These are phyloP conservation scores for Fregetta grallaria DNA, from an alignment of 2,113 vertebrate species.

Conservation along the genomic window DNA sequence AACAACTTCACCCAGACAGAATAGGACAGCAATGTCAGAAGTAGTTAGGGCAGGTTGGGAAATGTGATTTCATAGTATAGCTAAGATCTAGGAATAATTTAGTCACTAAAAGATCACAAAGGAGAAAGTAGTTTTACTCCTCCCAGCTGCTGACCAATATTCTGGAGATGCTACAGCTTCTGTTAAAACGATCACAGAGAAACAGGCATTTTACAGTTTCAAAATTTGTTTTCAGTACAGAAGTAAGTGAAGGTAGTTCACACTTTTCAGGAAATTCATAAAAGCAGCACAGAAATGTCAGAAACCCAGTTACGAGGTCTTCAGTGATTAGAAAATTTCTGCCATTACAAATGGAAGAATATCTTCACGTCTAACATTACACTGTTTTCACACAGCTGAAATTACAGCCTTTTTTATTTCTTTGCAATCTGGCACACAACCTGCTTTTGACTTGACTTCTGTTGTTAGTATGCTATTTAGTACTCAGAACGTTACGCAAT, in stretches of 20 bases:
- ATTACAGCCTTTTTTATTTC: background rate
- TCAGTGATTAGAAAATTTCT: background rate
- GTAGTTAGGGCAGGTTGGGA: background rate
- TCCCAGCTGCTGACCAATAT: constrained; percentile 9
- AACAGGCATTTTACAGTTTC: background rate
- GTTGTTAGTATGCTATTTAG: background rate
- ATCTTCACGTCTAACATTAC: background rate
- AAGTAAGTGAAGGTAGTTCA: background rate
- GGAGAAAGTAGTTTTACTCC: background rate
- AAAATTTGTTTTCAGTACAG: background rate
- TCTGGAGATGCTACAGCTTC: background rate
- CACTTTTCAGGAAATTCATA: constrained; percentile 56
- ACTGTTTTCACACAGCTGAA: background rate
- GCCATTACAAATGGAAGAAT: background rate
- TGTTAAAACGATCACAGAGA: background rate
- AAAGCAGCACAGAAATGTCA: background rate
- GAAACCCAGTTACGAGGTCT: background rate
- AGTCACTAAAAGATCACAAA: constrained; percentile 25
- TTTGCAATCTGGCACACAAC: background rate
- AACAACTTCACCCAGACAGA: background rate
- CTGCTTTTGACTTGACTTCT: background rate
- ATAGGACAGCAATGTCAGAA: background rate
- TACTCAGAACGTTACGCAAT: background rate
- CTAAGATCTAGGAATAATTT: constrained; percentile 28
- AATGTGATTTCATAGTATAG: constrained; percentile 20